These are phyloP conservation scores for Dinocampus coccinellae DNA, from an alignment of 2,888 invertebrate genomes.

Conservation along the genomic window DNA sequence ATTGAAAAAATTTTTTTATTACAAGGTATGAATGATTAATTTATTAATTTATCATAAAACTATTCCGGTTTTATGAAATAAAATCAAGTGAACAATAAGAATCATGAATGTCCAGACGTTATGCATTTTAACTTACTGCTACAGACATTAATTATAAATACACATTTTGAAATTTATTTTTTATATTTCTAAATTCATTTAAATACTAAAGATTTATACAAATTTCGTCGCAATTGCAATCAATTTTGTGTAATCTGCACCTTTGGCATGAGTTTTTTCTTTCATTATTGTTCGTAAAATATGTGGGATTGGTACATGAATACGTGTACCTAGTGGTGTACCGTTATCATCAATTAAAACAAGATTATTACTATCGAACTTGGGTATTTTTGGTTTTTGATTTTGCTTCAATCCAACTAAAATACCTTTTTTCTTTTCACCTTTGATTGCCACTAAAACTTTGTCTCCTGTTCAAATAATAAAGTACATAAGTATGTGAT, in stretches of 20 bases:
- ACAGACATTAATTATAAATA: background rate
- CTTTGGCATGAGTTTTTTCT: slow-evolving; percentile 83
- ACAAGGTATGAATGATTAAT: no score
- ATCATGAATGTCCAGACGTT: no score
- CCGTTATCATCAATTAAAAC: slow-evolving; percentile 96
- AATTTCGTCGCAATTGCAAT: slow-evolving; percentile 90
- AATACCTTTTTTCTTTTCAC: slow-evolving; percentile 94
- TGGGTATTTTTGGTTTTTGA: slow-evolving; percentile 85
- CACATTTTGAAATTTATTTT: background rate
- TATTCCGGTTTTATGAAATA: no score
- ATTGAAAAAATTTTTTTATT: no score
- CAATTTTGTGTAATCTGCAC: slow-evolving; percentile 92
- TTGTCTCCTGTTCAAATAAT: slow-evolving; percentile 78
- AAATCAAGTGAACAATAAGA: no score
- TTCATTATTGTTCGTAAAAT: slow-evolving; percentile 86
- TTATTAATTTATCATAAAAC: no score
- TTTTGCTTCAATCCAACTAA: slow-evolving; percentile 89
- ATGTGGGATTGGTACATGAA: slow-evolving; percentile 95
- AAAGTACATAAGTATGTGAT: background rate
- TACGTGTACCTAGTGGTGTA: slow-evolving; percentile 93
- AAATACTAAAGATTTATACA: slow-evolving; percentile 72
- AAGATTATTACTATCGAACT: slow-evolving; percentile 95
- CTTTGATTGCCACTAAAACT: slow-evolving; percentile 93
- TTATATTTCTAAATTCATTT: slow-evolving; percentile 6
- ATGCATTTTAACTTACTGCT: no score